Conservation (phyloP, 2,888 invertebrate genomes). For the Dexiosoma caninum region DNA sequence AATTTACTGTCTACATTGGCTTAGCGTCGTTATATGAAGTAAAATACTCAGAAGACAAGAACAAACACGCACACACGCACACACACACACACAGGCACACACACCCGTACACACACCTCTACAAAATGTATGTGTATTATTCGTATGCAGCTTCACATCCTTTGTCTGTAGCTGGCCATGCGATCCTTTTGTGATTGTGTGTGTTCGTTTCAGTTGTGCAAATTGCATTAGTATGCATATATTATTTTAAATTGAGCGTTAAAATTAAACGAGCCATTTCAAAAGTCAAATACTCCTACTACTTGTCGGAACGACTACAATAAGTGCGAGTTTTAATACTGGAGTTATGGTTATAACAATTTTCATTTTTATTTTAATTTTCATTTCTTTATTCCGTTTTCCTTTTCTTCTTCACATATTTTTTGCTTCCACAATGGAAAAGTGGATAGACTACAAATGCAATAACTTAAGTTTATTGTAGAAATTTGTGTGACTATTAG, state of each 20-base stretch:
- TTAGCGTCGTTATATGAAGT: background rate
- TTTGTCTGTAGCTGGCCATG: background rate
- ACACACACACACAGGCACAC: background rate
- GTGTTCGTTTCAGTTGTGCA: slow-evolving; percentile 13
- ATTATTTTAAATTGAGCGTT: slow-evolving; percentile 77
- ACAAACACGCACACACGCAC: no score
- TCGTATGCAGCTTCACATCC: slow-evolving; percentile 6
- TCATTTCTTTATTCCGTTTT: background rate
- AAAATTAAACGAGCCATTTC: slow-evolving; percentile 76
- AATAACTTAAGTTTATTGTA: slow-evolving; percentile 36
- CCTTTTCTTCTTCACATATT: no score
- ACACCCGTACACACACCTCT: no score
- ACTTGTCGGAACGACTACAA: background rate
- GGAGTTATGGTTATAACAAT: slow-evolving; percentile 21
- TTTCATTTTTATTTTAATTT: slow-evolving; percentile 12
- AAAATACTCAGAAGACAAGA: background rate
- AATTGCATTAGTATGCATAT: slow-evolving; percentile 66
- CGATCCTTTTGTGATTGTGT: background rate
- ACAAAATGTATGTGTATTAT: no score
- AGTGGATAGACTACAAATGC: background rate
- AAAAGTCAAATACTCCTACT: slow-evolving; percentile 68
- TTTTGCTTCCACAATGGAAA: background rate
- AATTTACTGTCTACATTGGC: slow-evolving; percentile 3
- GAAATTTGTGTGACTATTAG: slow-evolving; percentile 48
- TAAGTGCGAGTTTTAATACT: no score